phyloP scores from a whole-genome alignment of 2,888 invertebrate genomes.

The Acleris sparsana region DNA sequence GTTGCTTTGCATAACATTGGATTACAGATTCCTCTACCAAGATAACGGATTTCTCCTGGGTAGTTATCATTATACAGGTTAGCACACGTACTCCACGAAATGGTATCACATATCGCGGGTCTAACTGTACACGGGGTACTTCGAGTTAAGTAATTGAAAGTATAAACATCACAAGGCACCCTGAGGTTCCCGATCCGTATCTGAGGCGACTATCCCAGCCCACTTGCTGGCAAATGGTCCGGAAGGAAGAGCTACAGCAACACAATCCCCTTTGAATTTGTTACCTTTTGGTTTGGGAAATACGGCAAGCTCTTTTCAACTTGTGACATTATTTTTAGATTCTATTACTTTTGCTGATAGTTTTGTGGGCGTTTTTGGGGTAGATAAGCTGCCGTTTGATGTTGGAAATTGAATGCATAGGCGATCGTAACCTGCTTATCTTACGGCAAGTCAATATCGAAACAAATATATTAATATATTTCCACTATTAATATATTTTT shows the following conservation, averaged over 20 bases:
- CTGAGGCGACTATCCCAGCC: constrained; percentile 77
- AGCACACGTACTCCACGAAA: constrained; percentile 28
- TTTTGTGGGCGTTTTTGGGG: too few relatives aligned
- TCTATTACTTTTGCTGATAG: too few relatives aligned
- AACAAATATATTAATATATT: too few relatives aligned
- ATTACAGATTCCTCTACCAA: constrained; percentile 26
- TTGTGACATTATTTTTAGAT: neutral
- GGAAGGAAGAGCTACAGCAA: constrained; percentile 71
- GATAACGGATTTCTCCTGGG: constrained; percentile 23
- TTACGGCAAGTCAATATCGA: neutral
- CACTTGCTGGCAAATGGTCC: constrained; percentile 77
- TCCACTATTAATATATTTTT: too few relatives aligned
- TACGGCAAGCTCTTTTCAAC: neutral
- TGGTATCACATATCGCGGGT: constrained; percentile 33
- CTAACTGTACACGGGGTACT: constrained; percentile 38
- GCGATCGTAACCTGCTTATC: neutral
- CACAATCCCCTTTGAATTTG: constrained; percentile 66
- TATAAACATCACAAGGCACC: constrained; percentile 61
- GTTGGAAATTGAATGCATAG: neutral
- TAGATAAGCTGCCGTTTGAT: too few relatives aligned
- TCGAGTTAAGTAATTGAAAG: constrained; percentile 67
- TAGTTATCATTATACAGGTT: constrained; percentile 26
- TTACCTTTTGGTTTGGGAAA: constrained; percentile 45
- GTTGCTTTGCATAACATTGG: constrained; percentile 27
- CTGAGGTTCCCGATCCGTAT: constrained; percentile 64